Conservation (phyloP, 2,797 vertebrate species). For the Protosalanx chinensis region DNA sequence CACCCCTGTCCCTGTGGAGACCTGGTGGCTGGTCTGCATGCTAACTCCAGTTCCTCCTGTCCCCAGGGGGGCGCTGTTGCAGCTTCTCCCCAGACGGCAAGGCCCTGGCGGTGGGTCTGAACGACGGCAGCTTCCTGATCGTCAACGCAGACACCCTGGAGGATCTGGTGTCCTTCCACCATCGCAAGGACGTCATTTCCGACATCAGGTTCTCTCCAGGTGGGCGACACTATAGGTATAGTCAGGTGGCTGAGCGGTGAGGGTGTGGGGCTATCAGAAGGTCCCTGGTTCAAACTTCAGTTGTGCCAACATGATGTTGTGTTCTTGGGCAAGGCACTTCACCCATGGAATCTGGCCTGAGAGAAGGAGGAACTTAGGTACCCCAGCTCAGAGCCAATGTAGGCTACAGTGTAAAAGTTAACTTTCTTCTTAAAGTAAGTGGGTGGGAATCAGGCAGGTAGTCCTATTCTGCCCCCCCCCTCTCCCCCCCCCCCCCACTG, state of each 20-base stretch:
- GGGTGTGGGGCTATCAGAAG: no score
- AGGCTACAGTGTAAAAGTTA: slow-evolving; percentile 35
- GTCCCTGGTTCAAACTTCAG: no score
- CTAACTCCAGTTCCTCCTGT: slow-evolving; percentile 29
- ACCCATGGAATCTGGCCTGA: slow-evolving; percentile 1
- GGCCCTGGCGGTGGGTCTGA: slow-evolving; percentile 92
- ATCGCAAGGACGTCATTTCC: slow-evolving; percentile 95
- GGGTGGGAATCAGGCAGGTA: slow-evolving; percentile 23
- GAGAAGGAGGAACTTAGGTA: background rate
- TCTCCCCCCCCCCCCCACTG: slow-evolving; percentile 20
- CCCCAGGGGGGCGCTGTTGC: slow-evolving; percentile 92
- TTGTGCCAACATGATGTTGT: no score
- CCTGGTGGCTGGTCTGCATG: background rate
- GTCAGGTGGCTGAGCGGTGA: no score
- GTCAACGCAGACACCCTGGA: slow-evolving; percentile 97
- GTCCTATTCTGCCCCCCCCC: slow-evolving; percentile 26
- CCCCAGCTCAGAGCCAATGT: slow-evolving; percentile 23
- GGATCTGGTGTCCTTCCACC: slow-evolving; percentile 97
- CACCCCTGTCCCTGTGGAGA: no score
- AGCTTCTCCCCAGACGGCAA: slow-evolving; percentile 98
- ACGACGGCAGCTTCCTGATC: slow-evolving; percentile 95
- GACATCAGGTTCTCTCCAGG: slow-evolving; percentile 98
- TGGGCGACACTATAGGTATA: slow-evolving; percentile 58
- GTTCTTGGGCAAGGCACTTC: no score
- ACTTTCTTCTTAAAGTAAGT: slow-evolving; percentile 1